Conservation (phyloP, 2,888 invertebrate genomes). For the Thysanoteuthis rhombus region DNA sequence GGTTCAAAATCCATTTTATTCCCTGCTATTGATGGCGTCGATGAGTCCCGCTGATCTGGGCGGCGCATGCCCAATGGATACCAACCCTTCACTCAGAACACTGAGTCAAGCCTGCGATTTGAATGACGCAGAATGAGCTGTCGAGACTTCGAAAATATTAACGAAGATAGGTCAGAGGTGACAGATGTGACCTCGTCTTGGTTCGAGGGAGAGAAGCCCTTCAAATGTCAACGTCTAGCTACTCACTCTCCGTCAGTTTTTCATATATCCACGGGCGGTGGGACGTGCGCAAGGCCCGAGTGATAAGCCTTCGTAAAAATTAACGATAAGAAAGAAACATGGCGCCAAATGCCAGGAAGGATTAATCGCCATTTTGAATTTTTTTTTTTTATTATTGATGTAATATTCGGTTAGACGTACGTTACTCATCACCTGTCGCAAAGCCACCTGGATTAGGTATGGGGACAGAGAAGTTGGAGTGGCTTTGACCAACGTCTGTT, state of each 20-base stretch:
- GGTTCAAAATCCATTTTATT: not conserved
- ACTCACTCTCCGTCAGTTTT: not conserved
- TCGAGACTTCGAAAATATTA: not conserved
- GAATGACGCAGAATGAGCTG: conserved; percentile 12
- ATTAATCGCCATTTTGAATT: conserved; percentile 1
- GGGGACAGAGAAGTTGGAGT: not conserved
- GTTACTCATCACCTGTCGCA: not conserved
- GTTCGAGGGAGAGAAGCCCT: not conserved
- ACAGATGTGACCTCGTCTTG: not conserved
- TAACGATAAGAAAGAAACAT: not conserved
- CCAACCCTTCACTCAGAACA: not conserved
- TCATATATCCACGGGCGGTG: not conserved
- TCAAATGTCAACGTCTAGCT: not conserved
- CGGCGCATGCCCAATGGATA: not conserved
- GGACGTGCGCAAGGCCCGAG: not conserved
- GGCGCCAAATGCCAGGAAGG: not conserved
- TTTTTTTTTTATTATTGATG: not conserved
- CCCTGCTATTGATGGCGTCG: not conserved
- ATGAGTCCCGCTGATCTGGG: not conserved
- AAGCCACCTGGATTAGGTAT: not conserved
- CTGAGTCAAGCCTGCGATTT: not conserved
- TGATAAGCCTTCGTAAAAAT: not conserved
- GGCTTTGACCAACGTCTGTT: no score
- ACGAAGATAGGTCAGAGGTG: not conserved
- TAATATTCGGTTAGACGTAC: not conserved